Percentiles rank a stretch among this genome's conserved stretches.
These are phyloP conservation scores for Cephus pulcher DNA, from an alignment of 2,888 invertebrate genomes.

Conservation along the genomic window DNA sequence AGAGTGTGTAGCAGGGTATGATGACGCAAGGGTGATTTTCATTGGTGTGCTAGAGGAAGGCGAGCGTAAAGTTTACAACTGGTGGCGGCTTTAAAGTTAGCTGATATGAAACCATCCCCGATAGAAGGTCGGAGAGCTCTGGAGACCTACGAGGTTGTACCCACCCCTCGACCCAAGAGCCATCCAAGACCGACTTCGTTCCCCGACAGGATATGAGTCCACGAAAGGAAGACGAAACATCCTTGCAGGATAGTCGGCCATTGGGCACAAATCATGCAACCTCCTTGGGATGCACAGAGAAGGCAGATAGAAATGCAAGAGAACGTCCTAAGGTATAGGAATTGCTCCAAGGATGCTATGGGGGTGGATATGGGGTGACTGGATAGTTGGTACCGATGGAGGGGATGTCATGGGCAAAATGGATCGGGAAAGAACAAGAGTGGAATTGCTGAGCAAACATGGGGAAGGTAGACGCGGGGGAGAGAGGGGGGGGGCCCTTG, in stretches of 20 bases:
- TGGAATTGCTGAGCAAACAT: neutral
- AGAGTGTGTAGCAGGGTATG: neutral
- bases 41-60: neutral
- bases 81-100: constrained; percentile 51
- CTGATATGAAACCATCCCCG: constrained; percentile 45
- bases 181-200: constrained; percentile 13
- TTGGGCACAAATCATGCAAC: constrained; percentile 20
- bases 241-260: constrained; percentile 6
- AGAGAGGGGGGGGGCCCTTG: neutral
- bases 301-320: neutral
- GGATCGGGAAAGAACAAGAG: neutral
- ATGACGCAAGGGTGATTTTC: neutral
- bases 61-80: constrained; percentile 45
- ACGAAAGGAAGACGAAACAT: constrained; percentile 22
- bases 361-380: neutral
- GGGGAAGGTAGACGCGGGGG: neutral
- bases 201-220: constrained; percentile 27
- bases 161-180: constrained; percentile 8
- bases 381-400: neutral
- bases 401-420: neutral
- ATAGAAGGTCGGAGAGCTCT: constrained; percentile 46
- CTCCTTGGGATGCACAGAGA: constrained; percentile 6
- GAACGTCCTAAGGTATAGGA: neutral
- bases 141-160: constrained; percentile 32
- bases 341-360: neutral